A percentile compares a stretch with the other conserved stretches of the same genome.
These are phyloP conservation scores for Monoplex corrugatus DNA, from an alignment of 2,888 invertebrate genomes.

Conservation along the genomic window DNA sequence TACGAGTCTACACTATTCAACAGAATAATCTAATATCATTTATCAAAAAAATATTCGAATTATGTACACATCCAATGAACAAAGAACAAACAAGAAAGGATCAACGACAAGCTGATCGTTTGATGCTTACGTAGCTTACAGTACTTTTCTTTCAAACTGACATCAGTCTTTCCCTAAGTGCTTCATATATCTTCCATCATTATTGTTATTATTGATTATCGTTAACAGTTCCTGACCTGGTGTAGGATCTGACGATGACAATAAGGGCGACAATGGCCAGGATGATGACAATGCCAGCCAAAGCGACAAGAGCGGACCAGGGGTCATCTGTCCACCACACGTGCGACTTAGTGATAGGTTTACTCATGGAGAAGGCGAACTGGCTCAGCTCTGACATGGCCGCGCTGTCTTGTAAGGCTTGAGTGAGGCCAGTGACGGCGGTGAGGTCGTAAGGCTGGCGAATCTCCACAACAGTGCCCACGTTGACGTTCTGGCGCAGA, in stretches of 20 bases:
- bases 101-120: no score
- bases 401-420: conserved; percentile 37
- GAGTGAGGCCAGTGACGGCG: conserved; percentile 49
- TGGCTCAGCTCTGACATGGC: conserved; percentile 52
- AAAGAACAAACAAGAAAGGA: no score
- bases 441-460: conserved; percentile 57
- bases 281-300: conserved; percentile 92
- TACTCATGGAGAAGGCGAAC: conserved; percentile 28
- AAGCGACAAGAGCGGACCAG: conserved; percentile 93
- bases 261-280: conserved; percentile 93
- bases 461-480: conserved; percentile 56
- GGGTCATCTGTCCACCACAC: conserved; percentile 84
- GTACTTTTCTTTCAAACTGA: no score
- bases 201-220: no score
- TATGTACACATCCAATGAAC: no score
- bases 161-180: no score
- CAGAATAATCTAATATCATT: no score
- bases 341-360: conserved; percentile 66
- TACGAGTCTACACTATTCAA: no score
- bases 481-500: neutral
- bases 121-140: no score
- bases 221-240: conserved; percentile 87
- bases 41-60: no score
- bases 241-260: conserved; percentile 96
- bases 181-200: no score